Evolutionary conservation across 2,888 invertebrate genomes (phyloP), one percentile per base, ranked within the genome.

Genomic region (Caenorhabditis angaria): DNA sequence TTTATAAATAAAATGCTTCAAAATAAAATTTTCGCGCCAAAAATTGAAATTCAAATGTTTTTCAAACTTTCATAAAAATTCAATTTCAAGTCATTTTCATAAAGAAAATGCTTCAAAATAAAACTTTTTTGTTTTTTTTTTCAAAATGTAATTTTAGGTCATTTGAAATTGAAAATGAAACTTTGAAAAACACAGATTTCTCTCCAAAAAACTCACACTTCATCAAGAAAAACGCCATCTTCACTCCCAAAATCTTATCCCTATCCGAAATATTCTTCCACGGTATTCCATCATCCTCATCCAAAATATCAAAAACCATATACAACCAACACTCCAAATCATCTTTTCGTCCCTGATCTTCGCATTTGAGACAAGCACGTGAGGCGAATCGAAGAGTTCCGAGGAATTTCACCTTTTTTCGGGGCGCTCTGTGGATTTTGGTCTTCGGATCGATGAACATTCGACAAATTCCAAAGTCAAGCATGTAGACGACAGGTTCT

Each of bases 381-480:
- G 75, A 70, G 0, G 79, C 75, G 56, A 65, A 79, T 5, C 77
- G 56, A 24, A 77, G 54, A 0, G 79, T 79, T 32, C 79, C 79
- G 5, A 79, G 63, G 57, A 79, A 79, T 47, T 71, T 77, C 24
- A 75, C 77, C 54, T 47, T 58, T 22, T 71, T 67, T 18, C 77
- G 58, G 12, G 70, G 74, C 18, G 61, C 60, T 14, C 56, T 61
- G 29, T 29, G 32, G 3, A 28, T 6, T 20, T 56, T 56, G 14
- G 55, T 56, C 32, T 56, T 56, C 55, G 55, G 55, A 32, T 56
- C 55, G 14, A 56, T 1, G 32, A 56, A 56, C 20, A 10, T 32
- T 29, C 55, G 55, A 56, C 55, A 56, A 32, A 76, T 72, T 24
- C 71, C 71, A 61, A 76, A 76, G 28, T 72, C 69, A 2, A 76